phyloP scores from a whole-genome alignment of 2,797 vertebrate species.

The Acanthurus tractus region DNA sequence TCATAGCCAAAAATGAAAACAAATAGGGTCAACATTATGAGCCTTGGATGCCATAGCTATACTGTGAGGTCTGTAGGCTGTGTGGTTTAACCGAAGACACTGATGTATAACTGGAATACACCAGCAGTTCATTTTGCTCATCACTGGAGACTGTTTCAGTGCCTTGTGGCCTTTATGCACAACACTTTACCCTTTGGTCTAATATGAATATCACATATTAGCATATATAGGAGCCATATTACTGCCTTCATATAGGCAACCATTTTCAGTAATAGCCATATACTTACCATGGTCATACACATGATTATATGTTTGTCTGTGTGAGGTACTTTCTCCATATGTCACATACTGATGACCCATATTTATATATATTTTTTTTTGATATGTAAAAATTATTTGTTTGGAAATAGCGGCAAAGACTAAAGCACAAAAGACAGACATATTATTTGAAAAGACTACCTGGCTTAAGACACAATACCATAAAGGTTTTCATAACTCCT shows the following conservation, averaged over 20 bases:
- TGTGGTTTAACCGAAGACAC: conserved; percentile 33
- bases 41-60: conserved; percentile 24
- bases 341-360: neutral
- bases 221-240: conserved; percentile 23
- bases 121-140: conserved; percentile 36
- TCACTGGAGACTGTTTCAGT: conserved; percentile 28
- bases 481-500: neutral
- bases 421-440: neutral
- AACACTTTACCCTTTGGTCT: conserved; percentile 21
- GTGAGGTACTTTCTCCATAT: neutral
- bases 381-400: neutral
- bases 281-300: conserved; percentile 2
- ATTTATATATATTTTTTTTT: neutral
- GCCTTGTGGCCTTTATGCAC: conserved; percentile 12
- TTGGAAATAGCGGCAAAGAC: neutral
- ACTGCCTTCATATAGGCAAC: conserved; percentile 7
- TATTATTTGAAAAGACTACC: conserved; percentile 4
- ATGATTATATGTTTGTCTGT: neutral
- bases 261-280: conserved; percentile 15
- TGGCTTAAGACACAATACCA: conserved; percentile 3
- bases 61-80: conserved; percentile 42
- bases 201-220: conserved; percentile 25
- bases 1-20: conserved; percentile 70
- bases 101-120: conserved; percentile 37
- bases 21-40: conserved; percentile 65